phyloP scores from a whole-genome alignment of 2,113 vertebrate genomes.

The Urocitellus parryii region DNA sequence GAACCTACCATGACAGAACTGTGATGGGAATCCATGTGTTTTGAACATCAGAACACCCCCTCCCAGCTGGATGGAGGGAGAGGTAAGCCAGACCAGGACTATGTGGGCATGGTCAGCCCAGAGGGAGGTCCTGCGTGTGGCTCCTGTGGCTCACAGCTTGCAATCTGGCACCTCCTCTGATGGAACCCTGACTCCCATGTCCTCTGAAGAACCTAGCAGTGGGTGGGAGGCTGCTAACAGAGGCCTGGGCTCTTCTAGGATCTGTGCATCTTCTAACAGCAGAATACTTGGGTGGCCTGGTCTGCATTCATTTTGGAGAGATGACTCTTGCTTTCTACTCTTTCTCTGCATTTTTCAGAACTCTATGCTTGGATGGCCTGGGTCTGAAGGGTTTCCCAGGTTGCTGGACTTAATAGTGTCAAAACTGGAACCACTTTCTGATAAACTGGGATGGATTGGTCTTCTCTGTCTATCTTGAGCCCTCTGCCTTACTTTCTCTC shows the following conservation, averaged over 20 bases:
- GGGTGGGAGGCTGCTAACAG: background rate
- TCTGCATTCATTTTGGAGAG: background rate
- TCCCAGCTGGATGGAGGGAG: background rate
- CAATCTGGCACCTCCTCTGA: background rate
- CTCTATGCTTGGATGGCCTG: background rate
- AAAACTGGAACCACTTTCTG: background rate
- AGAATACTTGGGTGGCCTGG: background rate
- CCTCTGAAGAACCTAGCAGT: background rate
- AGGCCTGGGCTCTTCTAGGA: background rate
- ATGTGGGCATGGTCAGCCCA: background rate
- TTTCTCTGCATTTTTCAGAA: background rate
- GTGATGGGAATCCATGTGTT: background rate
- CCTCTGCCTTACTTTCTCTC: background rate
- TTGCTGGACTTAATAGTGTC: background rate
- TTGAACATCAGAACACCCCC: background rate
- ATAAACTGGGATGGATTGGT: background rate
- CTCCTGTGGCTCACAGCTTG: background rate
- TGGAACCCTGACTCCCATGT: background rate
- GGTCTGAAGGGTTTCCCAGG: background rate
- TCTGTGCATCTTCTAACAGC: background rate
- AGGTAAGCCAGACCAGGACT: background rate
- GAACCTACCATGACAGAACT: background rate
- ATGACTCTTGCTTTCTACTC: background rate
- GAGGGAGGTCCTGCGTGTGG: background rate
- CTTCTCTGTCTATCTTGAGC: background rate